These are phyloP conservation scores for Promerops cafer DNA, from an alignment of 2,113 vertebrate genomes.

Conservation along the genomic window DNA sequence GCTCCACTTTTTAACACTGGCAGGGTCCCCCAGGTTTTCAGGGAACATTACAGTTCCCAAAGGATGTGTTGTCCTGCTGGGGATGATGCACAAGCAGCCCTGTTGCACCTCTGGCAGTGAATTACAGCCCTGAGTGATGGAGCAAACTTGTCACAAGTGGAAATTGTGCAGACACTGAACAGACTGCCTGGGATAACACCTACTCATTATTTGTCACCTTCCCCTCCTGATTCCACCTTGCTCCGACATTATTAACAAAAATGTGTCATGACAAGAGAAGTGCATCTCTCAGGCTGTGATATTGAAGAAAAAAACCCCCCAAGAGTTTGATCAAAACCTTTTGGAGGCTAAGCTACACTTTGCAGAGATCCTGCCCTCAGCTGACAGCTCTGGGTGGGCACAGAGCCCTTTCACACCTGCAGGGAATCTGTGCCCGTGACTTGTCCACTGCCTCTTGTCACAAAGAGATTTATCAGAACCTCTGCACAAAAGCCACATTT, in stretches of 20 bases:
- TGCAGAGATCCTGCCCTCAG: not conserved
- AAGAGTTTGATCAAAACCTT: not conserved
- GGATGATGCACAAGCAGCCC: not conserved
- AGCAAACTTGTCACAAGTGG: not conserved
- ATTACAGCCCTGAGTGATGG: not conserved
- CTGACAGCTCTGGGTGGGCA: not conserved
- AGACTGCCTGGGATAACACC: not conserved
- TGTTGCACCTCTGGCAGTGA: not conserved
- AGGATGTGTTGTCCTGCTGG: not conserved
- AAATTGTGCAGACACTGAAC: not conserved
- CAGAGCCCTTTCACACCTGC: not conserved
- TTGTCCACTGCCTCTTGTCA: not conserved
- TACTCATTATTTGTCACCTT: not conserved
- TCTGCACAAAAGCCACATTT: not conserved
- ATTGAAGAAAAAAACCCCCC: fast-evolving
- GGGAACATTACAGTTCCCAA: not conserved
- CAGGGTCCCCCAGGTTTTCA: not conserved
- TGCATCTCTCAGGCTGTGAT: not conserved
- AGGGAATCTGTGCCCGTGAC: not conserved
- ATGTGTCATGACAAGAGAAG: not conserved
- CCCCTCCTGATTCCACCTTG: not conserved
- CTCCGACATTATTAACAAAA: not conserved
- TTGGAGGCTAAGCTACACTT: not conserved
- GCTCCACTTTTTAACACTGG: not conserved
- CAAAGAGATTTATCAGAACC: not conserved